A percentile compares a stretch with the other conserved stretches of the same genome.
Evolutionary conservation across 2,888 invertebrate species (phyloP).

Genomic region (Coelopa pilipes): DNA sequence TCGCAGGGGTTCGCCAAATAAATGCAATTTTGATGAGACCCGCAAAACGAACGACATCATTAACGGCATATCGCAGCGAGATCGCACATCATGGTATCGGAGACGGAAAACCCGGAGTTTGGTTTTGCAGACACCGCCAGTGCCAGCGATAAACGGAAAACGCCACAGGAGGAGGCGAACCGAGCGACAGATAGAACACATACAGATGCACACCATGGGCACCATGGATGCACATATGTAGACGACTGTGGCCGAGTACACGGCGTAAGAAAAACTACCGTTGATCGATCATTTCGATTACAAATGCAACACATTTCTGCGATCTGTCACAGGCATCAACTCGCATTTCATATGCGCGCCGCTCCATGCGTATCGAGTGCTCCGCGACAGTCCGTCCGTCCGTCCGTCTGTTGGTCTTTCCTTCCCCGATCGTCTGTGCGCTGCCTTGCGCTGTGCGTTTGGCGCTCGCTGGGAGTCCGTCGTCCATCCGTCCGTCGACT

Average conservation of each 20-base stretch:
- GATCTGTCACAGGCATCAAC: constrained; percentile 60
- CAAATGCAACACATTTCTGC: constrained; percentile 64
- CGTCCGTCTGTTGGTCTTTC: background rate
- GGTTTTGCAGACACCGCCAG: background rate
- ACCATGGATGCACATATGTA: too few relatives aligned
- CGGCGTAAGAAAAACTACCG: constrained; percentile 55
- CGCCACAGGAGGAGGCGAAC: too few relatives aligned
- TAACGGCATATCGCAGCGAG: too few relatives aligned
- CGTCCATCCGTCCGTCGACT: constrained; percentile 16
- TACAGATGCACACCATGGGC: too few relatives aligned
- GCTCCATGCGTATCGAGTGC: background rate
- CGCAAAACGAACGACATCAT: too few relatives aligned
- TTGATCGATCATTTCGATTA: constrained; percentile 65
- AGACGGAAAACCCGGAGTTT: background rate
- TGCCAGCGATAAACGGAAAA: constrained; percentile 5
- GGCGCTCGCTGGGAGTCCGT: background rate
- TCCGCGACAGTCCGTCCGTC: background rate
- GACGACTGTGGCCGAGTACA: too few relatives aligned
- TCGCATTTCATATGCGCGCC: constrained; percentile 21
- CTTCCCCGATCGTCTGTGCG: background rate
- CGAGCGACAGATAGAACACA: too few relatives aligned
- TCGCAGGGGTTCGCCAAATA: too few relatives aligned
- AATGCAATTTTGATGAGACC: too few relatives aligned
- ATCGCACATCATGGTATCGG: too few relatives aligned
- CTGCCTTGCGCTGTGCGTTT: constrained; percentile 3